Evolutionary conservation across 2,113 vertebrate genomes (phyloP).

Genomic region (Erinaceus europaeus): DNA sequence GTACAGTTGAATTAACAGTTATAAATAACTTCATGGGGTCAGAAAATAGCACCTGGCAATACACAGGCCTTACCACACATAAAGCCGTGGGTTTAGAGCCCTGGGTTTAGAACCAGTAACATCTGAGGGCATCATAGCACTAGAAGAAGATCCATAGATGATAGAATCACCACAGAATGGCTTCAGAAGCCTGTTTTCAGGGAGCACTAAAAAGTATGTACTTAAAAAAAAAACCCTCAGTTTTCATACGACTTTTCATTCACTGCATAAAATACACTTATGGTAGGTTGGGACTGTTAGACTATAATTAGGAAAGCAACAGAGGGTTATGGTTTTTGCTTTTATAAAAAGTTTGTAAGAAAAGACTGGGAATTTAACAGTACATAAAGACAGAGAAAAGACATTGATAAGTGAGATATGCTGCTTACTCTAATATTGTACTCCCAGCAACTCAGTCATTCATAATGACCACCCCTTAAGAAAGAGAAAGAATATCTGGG

Average conservation of each 20-base stretch:
- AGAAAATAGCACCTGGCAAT: too few species aligned
- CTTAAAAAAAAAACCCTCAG: background rate
- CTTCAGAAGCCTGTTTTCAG: background rate
- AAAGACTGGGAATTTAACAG: conserved; percentile 28
- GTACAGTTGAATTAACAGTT: background rate
- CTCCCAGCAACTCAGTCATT: background rate
- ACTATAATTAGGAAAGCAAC: conserved; percentile 24
- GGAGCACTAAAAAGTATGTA: conserved; percentile 22
- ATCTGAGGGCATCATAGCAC: too few species aligned
- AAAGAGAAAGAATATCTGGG: background rate
- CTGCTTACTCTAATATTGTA: background rate
- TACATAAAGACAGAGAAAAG: conserved; percentile 6
- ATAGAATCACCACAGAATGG: background rate
- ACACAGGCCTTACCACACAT: too few species aligned
- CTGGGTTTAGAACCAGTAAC: too few species aligned
- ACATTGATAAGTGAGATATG: background rate
- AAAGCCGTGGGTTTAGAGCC: too few species aligned
- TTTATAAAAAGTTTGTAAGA: conserved; percentile 22
- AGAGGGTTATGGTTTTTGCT: conserved; percentile 12
- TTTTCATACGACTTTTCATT: conserved; percentile 40
- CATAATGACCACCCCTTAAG: background rate
- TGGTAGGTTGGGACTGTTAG: background rate
- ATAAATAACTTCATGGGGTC: too few species aligned
- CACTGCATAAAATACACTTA: background rate
- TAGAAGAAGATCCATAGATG: too few species aligned